These are phyloP conservation scores for Cichlasoma orientale DNA, from an alignment of 2,797 vertebrate species.

Conservation along the genomic window DNA sequence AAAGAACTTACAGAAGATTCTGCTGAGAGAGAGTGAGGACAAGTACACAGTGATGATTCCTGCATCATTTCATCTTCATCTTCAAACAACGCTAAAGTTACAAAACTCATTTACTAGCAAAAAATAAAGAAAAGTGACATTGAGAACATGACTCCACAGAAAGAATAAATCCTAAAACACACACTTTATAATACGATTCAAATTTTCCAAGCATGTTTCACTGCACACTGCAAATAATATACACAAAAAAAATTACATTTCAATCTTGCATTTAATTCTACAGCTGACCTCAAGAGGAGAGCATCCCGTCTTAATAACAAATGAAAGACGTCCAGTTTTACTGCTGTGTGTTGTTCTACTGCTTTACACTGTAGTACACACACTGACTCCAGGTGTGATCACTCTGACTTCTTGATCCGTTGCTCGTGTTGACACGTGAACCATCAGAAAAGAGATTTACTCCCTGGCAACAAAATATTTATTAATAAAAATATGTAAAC, in stretches of 20 bases:
- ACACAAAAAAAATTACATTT: too few relatives aligned
- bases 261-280: background rate
- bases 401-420: background rate
- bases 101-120: background rate
- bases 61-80: too few relatives aligned
- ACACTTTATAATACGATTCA: too few relatives aligned
- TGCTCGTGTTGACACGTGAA: background rate
- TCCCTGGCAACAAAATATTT: background rate
- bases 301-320: background rate
- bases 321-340: too few relatives aligned
- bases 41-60: too few relatives aligned
- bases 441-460: conserved; percentile 13
- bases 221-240: too few relatives aligned
- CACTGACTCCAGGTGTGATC: conserved; percentile 4
- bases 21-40: too few relatives aligned
- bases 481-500: background rate
- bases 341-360: background rate
- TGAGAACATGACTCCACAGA: background rate
- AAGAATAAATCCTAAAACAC: background rate
- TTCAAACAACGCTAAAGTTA: background rate
- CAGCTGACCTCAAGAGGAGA: fast-evolving
- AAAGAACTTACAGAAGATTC: background rate
- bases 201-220: too few relatives aligned
- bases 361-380: conserved; percentile 31
- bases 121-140: background rate